Evolutionary conservation across 2,888 invertebrate genomes (phyloP), one percentile per base, ranked within the genome.

Genomic region (Meliscaeva auricollis): DNA sequence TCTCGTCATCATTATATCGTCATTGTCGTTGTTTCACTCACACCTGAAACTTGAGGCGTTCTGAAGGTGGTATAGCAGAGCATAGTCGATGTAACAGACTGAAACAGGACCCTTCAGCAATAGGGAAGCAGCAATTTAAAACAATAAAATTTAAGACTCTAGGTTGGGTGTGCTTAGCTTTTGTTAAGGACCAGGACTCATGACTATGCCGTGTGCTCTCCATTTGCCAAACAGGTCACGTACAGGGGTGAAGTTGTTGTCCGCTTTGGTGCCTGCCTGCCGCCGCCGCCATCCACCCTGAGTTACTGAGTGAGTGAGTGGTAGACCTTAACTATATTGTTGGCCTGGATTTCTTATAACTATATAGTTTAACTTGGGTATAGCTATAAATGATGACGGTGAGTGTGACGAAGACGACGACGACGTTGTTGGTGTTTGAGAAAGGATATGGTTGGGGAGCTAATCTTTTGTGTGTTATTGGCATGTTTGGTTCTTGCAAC

Each of bases 191-290:
- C 62, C 32, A 48, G 7, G 26, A 50, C 26, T 52, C 56, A 70
- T 48, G 44, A 76, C 48, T 56, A 7, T 38, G n/a, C 48, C 6
- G 35, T 72, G 41, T 54, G 48, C 8, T 9, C 26, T 22, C 13
- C 48, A 46, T 64, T 32, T 77, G 73, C 60, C 68, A 83, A 78
- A 68, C 82, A 83, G 77, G 82, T 83, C 82, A 83, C 82, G 78
- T 83, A 69, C 22, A 44, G 35, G 54, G 68, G 68, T 56, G 62
- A 77, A 69, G 69, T 48, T 82, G 68, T 44, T 41, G 77, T 60
- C 68, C 62, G 54, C 62, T 78, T 77, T 54, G 60, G 52, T 73
- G 64, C 50, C 50, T 41, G 50, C 60, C 20, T 52, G 46, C 77
- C 54, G 54, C 3, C 54, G 8, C 58, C 41, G 60, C 7, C 1